phyloP scores from a whole-genome alignment of 2,113 vertebrate species.

The Mixornis gularis region DNA sequence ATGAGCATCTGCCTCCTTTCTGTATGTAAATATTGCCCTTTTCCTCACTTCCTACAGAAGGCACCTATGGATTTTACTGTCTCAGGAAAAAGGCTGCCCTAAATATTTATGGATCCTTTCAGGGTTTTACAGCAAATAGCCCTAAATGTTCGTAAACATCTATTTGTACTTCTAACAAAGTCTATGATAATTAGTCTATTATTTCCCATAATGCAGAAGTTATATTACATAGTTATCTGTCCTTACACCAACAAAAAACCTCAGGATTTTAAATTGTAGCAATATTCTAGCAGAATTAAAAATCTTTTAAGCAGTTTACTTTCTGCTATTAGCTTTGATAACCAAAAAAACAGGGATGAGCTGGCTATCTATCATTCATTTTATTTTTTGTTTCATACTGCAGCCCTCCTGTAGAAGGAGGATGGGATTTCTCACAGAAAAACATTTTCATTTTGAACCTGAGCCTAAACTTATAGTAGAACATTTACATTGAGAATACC shows the following conservation, averaged over 20 bases:
- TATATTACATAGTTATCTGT: background rate
- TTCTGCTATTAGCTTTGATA: background rate
- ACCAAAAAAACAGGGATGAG: background rate
- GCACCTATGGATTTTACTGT: background rate
- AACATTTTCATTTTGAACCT: background rate
- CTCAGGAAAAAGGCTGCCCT: background rate
- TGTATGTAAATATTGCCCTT: background rate
- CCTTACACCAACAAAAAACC: background rate
- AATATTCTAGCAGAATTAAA: background rate
- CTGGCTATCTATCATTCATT: background rate
- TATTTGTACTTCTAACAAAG: background rate
- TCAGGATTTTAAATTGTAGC: background rate
- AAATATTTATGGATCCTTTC: background rate
- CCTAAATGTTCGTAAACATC: background rate
- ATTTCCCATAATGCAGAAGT: background rate
- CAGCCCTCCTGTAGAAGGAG: background rate
- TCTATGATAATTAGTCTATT: too few relatives aligned
- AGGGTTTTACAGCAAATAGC: background rate
- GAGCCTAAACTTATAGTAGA: background rate
- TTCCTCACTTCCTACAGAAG: background rate
- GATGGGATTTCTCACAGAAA: background rate
- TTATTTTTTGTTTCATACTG: background rate
- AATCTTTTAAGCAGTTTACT: background rate
- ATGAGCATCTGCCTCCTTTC: background rate
- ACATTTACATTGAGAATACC: background rate